phyloP scores from a whole-genome alignment of 2,113 vertebrate species.

The Zapus hudsonius region DNA sequence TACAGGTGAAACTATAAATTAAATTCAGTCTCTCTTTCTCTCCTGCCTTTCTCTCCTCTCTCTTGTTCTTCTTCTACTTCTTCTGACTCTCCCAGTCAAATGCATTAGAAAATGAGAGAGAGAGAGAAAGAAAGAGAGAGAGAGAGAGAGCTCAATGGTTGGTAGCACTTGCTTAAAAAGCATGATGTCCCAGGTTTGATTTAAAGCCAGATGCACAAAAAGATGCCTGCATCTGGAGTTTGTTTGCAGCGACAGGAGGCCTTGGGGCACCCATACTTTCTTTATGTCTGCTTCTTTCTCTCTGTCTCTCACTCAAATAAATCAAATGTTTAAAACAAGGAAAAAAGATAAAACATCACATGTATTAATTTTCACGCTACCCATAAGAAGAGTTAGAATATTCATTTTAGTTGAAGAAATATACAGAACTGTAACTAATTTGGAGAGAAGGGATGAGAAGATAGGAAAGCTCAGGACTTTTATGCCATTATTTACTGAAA shows the following conservation, averaged over 20 bases:
- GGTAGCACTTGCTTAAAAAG: too few relatives aligned
- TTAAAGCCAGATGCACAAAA: too few relatives aligned
- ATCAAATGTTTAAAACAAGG: too few relatives aligned
- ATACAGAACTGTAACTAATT: background rate
- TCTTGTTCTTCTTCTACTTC: fast-evolving
- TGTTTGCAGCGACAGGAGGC: too few relatives aligned
- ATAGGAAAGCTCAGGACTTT: background rate
- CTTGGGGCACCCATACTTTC: too few relatives aligned
- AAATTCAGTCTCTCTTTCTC: fast-evolving
- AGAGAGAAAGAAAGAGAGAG: too few relatives aligned
- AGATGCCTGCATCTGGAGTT: too few relatives aligned
- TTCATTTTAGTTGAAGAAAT: background rate
- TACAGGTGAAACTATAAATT: background rate
- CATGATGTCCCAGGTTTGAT: too few relatives aligned
- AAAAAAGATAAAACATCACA: background rate
- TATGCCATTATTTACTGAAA: background rate
- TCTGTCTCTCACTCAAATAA: too few relatives aligned
- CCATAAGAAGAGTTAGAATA: background rate
- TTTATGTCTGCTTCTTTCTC: too few relatives aligned
- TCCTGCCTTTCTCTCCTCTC: background rate
- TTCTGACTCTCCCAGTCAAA: background rate
- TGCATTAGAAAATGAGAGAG: background rate
- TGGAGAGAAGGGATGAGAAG: background rate
- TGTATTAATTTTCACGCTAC: background rate
- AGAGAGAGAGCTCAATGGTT: too few relatives aligned